Evolutionary conservation across 2,888 invertebrate genomes (phyloP).

Genomic region (Dysmachus trigonus): DNA sequence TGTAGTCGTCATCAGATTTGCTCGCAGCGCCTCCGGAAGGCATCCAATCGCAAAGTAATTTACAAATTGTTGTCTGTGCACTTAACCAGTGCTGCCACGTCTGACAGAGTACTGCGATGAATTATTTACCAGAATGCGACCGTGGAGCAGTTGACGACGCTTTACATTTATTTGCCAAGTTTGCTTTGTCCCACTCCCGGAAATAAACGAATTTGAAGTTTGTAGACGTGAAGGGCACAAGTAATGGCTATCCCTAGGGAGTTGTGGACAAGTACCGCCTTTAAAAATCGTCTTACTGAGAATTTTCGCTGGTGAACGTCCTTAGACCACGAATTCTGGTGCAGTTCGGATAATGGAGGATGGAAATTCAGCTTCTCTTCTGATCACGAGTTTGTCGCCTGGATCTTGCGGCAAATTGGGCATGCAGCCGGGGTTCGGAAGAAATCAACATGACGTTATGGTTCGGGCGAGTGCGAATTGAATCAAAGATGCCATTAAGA

Average conservation of each 20-base stretch:
- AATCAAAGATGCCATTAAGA: constrained; percentile 32
- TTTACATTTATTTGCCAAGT: background rate
- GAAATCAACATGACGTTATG: background rate
- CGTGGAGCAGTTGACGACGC: background rate
- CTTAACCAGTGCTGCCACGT: background rate
- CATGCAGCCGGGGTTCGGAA: background rate
- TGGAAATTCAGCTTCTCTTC: background rate
- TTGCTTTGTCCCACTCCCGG: background rate
- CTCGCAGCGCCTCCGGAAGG: background rate
- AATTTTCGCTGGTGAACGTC: background rate
- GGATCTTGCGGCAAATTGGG: background rate
- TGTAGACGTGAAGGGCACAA: background rate
- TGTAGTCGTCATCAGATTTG: background rate
- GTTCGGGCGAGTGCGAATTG: background rate
- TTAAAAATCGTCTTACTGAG: constrained; percentile 7
- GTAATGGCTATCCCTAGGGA: background rate
- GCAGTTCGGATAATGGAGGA: background rate
- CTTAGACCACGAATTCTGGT: background rate
- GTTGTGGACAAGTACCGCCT: background rate
- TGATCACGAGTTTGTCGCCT: background rate
- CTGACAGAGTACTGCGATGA: background rate
- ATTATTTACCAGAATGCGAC: background rate
- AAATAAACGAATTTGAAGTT: background rate
- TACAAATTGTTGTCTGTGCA: background rate
- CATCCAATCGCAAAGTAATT: constrained; percentile 1